Evolutionary conservation across 2,797 vertebrate species (phyloP), one percentile per base, ranked within the genome.

Genomic region (Mus caroli): DNA sequence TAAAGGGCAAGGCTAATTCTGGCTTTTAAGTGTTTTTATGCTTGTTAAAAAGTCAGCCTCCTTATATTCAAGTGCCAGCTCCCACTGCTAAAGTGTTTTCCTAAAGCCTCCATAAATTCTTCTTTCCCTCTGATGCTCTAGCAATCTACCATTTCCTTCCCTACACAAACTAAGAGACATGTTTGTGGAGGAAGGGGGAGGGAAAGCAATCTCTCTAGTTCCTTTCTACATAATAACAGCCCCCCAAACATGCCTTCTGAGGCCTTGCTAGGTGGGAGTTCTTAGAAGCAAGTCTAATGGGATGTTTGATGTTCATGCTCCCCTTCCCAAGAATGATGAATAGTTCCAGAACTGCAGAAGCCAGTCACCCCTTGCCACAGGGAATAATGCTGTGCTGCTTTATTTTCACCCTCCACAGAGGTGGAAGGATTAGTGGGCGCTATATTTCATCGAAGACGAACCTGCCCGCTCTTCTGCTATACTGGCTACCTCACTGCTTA

Each of bases 231-330:
- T 96, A 95, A 94, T 96, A 96, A 84, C 15, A 94, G 69, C 92
- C 90, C 88, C 88, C 94, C 89, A 92, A 97, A 88, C 75, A 96
- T 56, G 83, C 91, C 94, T 95, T 96, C 67, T 26, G 22, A 87
- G 95, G 96, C 82, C 76, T 76, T 96, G 71, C 94, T 97, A 97
- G 94, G 96, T 97, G 96, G 95, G 98, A 98, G 97, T 97, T 98
- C 96, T 98, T 69, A 97, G 95, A 95, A 95, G 94, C 69, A 19
- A 96, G 46, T 46, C 97, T 97, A 95, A 97, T 46, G 43, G 89
- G 97, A 97, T 88, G 90, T 94, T 96, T 95, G 95, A 96, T 94
- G 86, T 31, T 96, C 91, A 14, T 92, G 88, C 80, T 85, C 40
- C 90, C 82, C 93, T 52, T 91, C 58, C 94, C 95, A 96, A 93